Conservation (phyloP, 2,113 vertebrate genomes). For the Trogon melanurus region DNA sequence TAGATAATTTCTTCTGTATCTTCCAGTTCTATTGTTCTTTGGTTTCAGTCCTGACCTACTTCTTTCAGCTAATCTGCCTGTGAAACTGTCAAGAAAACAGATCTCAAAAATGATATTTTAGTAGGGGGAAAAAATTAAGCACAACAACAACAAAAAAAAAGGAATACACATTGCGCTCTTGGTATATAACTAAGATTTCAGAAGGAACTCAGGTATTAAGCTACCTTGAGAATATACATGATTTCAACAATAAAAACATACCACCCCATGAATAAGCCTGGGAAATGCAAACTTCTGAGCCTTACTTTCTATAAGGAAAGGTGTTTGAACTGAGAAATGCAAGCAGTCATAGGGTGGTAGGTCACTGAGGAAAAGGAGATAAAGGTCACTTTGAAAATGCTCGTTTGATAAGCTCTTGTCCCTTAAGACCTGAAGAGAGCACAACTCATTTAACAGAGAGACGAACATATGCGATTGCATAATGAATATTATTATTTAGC, state of each 20-base stretch:
- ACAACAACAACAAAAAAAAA: not conserved
- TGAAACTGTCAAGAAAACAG: not conserved
- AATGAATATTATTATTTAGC: slow-evolving; percentile 62
- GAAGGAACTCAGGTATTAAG: not conserved
- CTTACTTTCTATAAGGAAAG: slow-evolving; percentile 7
- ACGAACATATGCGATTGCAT: slow-evolving; percentile 49
- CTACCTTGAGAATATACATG: not conserved
- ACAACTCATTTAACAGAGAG: slow-evolving; percentile 54
- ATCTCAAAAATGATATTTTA: not conserved
- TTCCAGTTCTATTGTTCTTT: not conserved
- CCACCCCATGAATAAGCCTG: not conserved
- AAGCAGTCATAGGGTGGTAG: slow-evolving; percentile 50
- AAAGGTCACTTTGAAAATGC: slow-evolving; percentile 68
- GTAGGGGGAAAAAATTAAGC: not conserved
- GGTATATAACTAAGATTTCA: not conserved
- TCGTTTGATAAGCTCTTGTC: slow-evolving; percentile 52
- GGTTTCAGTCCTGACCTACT: slow-evolving; percentile 29
- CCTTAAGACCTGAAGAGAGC: slow-evolving; percentile 39
- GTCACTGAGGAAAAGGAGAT: slow-evolving; percentile 53
- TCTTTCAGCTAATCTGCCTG: not conserved
- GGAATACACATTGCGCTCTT: not conserved
- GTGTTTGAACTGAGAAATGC: slow-evolving; percentile 36
- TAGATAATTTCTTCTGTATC: not conserved
- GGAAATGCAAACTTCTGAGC: slow-evolving; percentile 23
- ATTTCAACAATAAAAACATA: slow-evolving; percentile 32